phyloP scores from a whole-genome alignment of 2,888 invertebrate species.

The Ochlodes sylvanus region DNA sequence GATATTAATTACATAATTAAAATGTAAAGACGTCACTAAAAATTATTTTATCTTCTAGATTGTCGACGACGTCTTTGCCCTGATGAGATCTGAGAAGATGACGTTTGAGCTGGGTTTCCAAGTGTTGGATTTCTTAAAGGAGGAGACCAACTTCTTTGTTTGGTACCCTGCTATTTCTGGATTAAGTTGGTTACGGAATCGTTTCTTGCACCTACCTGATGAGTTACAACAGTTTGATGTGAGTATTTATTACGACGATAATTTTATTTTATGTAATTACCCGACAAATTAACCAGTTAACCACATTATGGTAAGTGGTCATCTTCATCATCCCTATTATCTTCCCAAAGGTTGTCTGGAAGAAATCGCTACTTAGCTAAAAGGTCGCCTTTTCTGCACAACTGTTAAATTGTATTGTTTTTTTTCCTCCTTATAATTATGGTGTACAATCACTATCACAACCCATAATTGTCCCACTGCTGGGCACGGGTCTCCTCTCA shows the following conservation, averaged over 20 bases:
- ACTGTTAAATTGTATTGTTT: too few relatives aligned
- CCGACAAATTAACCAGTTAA: neutral
- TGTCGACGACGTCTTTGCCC: slow-evolving; percentile 75
- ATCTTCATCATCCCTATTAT: too few relatives aligned
- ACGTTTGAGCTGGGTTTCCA: slow-evolving; percentile 65
- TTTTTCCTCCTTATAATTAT: too few relatives aligned
- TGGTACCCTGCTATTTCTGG: slow-evolving; percentile 78
- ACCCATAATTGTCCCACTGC: too few relatives aligned
- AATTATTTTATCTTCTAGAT: slow-evolving; percentile 57
- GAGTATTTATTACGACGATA: slow-evolving; percentile 46
- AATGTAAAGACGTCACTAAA: too few relatives aligned
- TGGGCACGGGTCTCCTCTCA: too few relatives aligned
- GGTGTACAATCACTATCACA: too few relatives aligned
- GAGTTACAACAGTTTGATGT: slow-evolving; percentile 65
- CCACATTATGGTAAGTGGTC: too few relatives aligned
- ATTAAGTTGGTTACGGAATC: slow-evolving; percentile 72
- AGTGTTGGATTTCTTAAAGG: slow-evolving; percentile 70
- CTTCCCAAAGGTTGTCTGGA: too few relatives aligned
- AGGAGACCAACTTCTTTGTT: slow-evolving; percentile 69
- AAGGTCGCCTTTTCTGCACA: too few relatives aligned
- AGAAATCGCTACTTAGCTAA: too few relatives aligned
- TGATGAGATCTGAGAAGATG: slow-evolving; percentile 70
- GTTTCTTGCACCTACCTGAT: slow-evolving; percentile 68
- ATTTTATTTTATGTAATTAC: neutral
- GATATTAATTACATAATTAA: too few relatives aligned